Evolutionary conservation across 64 coral and sea anemone species (phyloP), one percentile per base, ranked within the genome.

Genomic region (Montipora cactus): DNA sequence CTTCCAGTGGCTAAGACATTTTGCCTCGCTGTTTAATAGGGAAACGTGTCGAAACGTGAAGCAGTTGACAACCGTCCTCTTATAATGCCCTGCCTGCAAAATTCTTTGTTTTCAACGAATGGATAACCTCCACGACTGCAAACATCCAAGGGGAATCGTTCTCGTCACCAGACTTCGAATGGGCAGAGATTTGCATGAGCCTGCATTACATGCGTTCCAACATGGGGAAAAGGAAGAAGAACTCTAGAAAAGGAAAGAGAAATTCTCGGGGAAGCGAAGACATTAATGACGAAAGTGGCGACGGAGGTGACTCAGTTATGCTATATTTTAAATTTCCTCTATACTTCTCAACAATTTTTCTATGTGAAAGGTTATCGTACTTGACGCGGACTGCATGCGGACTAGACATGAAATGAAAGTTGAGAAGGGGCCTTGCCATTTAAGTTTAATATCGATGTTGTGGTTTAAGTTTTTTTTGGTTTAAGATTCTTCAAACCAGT

Each of bases 231-330:
- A 46, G 82, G 1, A 86, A 8, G 82, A 16, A 44, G 19, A 86
- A 86, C 45, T 86, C 82, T 16, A 62, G 49, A 28, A 70, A 72
- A 72, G 71, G 21, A 64, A 86, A 72, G 66, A 86, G 71, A 71
- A 19, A 67, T 71, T 50, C 62, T 5, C 67, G 49, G 46, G 64
- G 16, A 72, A 72, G 19, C 9, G 82, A 72, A 8, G 82, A 86
- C 16, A 48, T 48, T 86, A 16, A 86, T 10, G 28, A 82, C 14
- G 80, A 82, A 46, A 86, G 25, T 49, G 66, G 66, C 8, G 62
- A 70, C 19, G 82, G 66, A 86, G 82, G 66, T 71, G 46, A 86
- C 1, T 20, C 12, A 44, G 71, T 64, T 64, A 72, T 72, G 18
- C 2, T 2, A 18, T 13, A 51, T 12, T 12, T 15, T 64, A 5